Evolutionary conservation across 2,113 vertebrate species (phyloP).

Genomic region (Bucco capensis): DNA sequence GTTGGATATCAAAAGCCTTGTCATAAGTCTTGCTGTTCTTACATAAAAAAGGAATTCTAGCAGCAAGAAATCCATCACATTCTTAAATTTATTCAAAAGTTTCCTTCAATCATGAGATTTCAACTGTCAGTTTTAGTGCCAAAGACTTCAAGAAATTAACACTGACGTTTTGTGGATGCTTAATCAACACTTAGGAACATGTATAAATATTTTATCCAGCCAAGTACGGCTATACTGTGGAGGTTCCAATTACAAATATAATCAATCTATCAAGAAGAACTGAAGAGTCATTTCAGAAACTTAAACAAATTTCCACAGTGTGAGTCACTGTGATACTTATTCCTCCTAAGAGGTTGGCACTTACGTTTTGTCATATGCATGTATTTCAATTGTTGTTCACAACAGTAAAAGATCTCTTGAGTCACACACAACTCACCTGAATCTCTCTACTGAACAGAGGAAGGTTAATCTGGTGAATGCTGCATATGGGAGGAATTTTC

Average conservation of each 20-base stretch:
- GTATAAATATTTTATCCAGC: neutral
- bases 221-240: neutral
- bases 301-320: neutral
- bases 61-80: neutral
- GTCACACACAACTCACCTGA: neutral
- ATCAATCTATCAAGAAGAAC: neutral
- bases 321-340: neutral
- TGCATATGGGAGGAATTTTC: neutral
- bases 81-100: neutral
- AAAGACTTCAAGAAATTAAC: neutral
- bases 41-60: neutral
- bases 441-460: neutral
- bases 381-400: neutral
- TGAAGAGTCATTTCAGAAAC: neutral
- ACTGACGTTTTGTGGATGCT: neutral
- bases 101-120: neutral
- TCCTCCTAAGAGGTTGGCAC: neutral
- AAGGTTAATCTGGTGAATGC: neutral
- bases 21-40: accelerated
- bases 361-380: neutral
- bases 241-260: neutral
- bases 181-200: neutral
- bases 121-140: neutral
- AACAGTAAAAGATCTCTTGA: neutral
- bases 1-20: neutral